Evolutionary conservation across 2,888 invertebrate genomes (phyloP).

Genomic region (Morpho helenor): DNA sequence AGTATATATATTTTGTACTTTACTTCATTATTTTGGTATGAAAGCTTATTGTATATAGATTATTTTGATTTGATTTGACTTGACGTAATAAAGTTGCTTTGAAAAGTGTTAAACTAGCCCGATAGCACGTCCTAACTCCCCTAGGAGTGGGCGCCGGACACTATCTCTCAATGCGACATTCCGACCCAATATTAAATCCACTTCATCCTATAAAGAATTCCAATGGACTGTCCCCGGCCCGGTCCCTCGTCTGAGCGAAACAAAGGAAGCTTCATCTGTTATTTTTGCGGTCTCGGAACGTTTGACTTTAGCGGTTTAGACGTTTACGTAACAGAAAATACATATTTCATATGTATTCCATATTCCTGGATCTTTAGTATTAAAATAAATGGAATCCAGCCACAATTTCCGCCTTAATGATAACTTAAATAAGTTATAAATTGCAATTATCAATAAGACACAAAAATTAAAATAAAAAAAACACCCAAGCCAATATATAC

Average conservation of each 20-base stretch:
- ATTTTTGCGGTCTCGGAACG: slow-evolving; percentile 25
- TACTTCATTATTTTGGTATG: too few species aligned
- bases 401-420: too few species aligned
- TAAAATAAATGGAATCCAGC: background rate
- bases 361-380: too few species aligned
- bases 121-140: slow-evolving; percentile 23
- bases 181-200: slow-evolving; percentile 75
- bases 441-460: too few species aligned
- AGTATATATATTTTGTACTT: too few species aligned
- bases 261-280: slow-evolving; percentile 29
- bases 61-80: too few species aligned
- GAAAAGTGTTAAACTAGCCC: slow-evolving; percentile 1
- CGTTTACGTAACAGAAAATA: background rate
- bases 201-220: slow-evolving; percentile 69
- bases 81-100: background rate
- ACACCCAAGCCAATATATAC: too few species aligned
- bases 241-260: slow-evolving; percentile 27
- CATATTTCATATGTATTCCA: too few species aligned
- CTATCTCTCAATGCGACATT: slow-evolving; percentile 60
- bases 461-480: too few species aligned
- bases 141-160: slow-evolving; percentile 30
- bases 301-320: slow-evolving; percentile 11
- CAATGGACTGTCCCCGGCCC: slow-evolving; percentile 48
- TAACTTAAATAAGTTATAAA: too few species aligned
- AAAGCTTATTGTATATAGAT: too few species aligned